A percentile compares a stretch with the other conserved stretches of the same genome.
Evolutionary conservation across 2,888 invertebrate genomes (phyloP).

Genomic region (Catocala nupta): DNA sequence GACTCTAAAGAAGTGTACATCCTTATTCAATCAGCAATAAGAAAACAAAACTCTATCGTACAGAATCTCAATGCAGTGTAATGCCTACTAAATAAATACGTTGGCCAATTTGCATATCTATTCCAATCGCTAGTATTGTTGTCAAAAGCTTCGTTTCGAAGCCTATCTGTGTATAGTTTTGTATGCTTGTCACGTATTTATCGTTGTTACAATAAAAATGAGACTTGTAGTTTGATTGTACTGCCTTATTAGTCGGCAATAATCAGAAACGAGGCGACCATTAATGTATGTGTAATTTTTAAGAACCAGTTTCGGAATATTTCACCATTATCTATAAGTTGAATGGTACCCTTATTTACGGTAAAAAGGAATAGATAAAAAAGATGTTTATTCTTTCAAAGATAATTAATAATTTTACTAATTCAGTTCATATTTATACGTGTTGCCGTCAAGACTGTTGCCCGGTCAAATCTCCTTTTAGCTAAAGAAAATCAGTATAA

Average conservation of each 20-base stretch:
- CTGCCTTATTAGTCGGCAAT: neutral
- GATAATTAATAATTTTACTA: no score
- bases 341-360: no score
- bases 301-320: no score
- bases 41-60: constrained; percentile 34
- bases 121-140: constrained; percentile 19
- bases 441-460: no score
- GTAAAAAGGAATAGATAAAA: no score
- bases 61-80: constrained; percentile 2
- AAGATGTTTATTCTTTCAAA: no score
- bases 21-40: constrained; percentile 38
- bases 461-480: no score
- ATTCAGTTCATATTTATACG: no score
- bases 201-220: constrained; percentile 7
- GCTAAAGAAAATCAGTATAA: no score
- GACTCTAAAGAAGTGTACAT: constrained; percentile 22
- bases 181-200: constrained; percentile 10
- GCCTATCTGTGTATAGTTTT: constrained; percentile 3
- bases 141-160: neutral
- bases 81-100: constrained; percentile 4
- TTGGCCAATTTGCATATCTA: constrained; percentile 16
- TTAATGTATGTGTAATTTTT: neutral
- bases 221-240: constrained; percentile 3
- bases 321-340: no score
- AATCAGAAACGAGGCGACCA: neutral